phyloP scores from a whole-genome alignment of 2,797 vertebrate species.

The Esox lucius region DNA sequence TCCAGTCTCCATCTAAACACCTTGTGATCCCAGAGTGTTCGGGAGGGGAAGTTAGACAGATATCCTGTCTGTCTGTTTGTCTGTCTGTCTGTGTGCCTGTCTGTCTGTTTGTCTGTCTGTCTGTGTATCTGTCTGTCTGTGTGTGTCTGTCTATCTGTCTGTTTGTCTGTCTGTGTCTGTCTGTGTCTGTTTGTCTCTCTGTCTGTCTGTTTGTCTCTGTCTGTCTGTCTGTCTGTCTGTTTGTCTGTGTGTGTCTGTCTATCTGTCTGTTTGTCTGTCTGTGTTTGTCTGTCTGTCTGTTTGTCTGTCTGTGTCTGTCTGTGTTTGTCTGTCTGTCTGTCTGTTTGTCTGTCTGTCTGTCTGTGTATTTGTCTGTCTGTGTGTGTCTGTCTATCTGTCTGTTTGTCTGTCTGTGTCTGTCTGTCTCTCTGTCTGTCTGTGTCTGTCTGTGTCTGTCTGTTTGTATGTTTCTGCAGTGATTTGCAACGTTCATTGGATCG shows the following conservation, averaged over 20 bases:
- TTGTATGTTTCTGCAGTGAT: neutral
- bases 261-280: too few species aligned
- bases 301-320: neutral
- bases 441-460: too few species aligned
- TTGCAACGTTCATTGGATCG: neutral
- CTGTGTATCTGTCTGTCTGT: conserved; percentile 5
- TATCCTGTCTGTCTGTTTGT: too few species aligned
- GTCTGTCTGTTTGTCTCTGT: neutral
- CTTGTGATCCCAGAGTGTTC: too few species aligned
- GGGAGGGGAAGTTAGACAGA: too few species aligned
- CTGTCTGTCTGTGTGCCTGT: too few species aligned
- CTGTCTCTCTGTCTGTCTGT: conserved; percentile 5
- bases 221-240: conserved; percentile 4
- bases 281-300: too few species aligned
- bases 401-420: neutral
- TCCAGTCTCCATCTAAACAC: too few species aligned
- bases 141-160: neutral
- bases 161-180: too few species aligned
- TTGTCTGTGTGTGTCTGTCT: conserved; percentile 1
- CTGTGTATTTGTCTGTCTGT: too few species aligned
- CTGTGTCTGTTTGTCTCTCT: too few species aligned
- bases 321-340: conserved; percentile 5
- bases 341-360: conserved; percentile 3
- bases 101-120: conserved; percentile 7
- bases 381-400: too few species aligned